Conservation (phyloP, 2,113 vertebrate species). For the Aleadryas rufinucha region DNA sequence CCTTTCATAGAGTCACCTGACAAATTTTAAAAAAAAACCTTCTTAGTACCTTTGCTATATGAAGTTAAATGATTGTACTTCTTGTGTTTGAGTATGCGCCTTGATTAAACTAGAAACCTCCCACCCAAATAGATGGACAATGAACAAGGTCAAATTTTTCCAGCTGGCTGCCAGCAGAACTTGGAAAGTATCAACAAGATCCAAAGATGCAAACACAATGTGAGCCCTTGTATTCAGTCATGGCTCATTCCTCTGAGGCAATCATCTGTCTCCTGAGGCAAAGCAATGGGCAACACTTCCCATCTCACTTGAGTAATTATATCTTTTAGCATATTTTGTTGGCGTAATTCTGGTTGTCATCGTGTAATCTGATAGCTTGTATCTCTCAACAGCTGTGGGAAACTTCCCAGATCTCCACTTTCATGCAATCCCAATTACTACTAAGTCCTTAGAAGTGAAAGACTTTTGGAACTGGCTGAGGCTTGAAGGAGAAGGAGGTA, state of each 20-base stretch:
- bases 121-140: neutral
- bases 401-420: neutral
- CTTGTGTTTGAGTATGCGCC: neutral
- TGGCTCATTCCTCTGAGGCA: neutral
- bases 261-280: neutral
- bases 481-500: neutral
- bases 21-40: neutral
- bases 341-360: neutral
- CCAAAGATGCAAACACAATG: neutral
- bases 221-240: neutral
- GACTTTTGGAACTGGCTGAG: neutral
- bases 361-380: neutral
- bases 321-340: neutral
- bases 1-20: neutral
- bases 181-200: neutral
- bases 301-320: neutral
- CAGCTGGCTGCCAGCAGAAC: neutral
- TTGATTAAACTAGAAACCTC: neutral
- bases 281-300: neutral
- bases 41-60: neutral
- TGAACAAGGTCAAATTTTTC: neutral
- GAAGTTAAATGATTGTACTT: neutral
- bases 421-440: neutral
- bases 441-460: neutral
- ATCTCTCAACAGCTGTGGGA: neutral